Base-by-base conservation (phyloP, 2,113 vertebrate genomes). In the Physeter macrocephalus region DNA sequence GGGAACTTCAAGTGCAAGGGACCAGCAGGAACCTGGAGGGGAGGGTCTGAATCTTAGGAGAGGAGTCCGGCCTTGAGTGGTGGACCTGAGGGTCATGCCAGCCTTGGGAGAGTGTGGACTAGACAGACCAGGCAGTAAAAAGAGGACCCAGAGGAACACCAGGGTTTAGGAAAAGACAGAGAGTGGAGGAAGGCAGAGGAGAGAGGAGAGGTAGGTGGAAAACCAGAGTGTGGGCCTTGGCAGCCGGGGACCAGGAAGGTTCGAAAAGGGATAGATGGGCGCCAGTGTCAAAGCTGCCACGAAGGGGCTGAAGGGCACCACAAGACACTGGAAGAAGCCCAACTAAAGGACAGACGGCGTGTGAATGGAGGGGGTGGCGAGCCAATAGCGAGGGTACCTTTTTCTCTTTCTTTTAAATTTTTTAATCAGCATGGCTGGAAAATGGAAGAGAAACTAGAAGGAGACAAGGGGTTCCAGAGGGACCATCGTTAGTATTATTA, bases 31-130 rank as follows among this genome's bases (percentile, higher is more conserved):
- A 8, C 11, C 46, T 41, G 49, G 69, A 21, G 10, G 52, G 10
- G 34, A 67, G 27, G 61, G 39, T 57, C 52, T 15, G 43, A 34
- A 52, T 13, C 81, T 43, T 8, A 18, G 39, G 66, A 27, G 67
- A 27, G 39, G 20, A n/a, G 54, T 41, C 31, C 5, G 10, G 61
- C 27, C 34, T 59, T 27, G 6, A 69, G 34, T 17, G 7, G 13
- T 17, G 9, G 46, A 2, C 64, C 66, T 52, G 85, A n/a, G 46
- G 67, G 4, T 12, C 12, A 0, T 21, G 61, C 6, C 59, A n/a
- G 52, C 62, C 6, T 0, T 0, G 36, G 31, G 64, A 57, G 15
- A 27, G 6, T 3, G 4, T 11, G 14, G 0, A 4, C 8, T 6
- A 54, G 43, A 66, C 34, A 27, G 36, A 41, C 25, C 10, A 10